Evolutionary conservation across 1,140 invertebrate species (phyloP).

Genomic region (Heliconius eleuchia): DNA sequence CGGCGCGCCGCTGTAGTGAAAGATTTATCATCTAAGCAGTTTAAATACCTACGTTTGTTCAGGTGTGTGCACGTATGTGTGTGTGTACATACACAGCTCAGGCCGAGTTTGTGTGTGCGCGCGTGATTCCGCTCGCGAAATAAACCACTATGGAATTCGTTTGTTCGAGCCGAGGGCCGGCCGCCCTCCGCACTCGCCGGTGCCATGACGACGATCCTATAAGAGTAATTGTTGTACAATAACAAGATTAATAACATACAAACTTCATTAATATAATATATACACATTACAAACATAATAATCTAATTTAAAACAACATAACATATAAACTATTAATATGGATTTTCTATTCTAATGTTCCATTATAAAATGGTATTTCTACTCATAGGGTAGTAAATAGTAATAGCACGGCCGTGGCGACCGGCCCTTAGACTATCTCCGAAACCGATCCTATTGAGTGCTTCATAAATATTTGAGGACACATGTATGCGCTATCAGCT

Average conservation of each 20-base stretch:
- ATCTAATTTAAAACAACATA: too few relatives aligned
- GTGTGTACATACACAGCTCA: not conserved
- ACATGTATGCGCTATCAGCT: constrained; percentile 30
- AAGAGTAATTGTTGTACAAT: too few relatives aligned
- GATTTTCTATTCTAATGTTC: too few relatives aligned
- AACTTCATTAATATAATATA: too few relatives aligned
- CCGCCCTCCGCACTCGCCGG: too few relatives aligned
- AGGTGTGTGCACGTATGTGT: not conserved
- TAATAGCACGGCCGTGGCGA: too few relatives aligned
- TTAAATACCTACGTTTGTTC: constrained; percentile 13
- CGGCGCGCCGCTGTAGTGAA: constrained; percentile 13
- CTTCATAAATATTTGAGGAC: constrained; percentile 40
- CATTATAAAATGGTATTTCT: not conserved
- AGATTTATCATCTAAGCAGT: constrained; percentile 33
- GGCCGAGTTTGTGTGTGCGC: constrained; percentile 12
- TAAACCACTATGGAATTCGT: constrained; percentile 24
- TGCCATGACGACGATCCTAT: too few relatives aligned
- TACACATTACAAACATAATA: too few relatives aligned
- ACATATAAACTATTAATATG: too few relatives aligned
- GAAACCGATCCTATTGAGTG: constrained; percentile 38
- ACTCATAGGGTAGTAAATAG: not conserved
- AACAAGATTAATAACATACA: too few relatives aligned
- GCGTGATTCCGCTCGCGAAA: constrained; percentile 29
- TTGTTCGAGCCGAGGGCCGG: constrained; percentile 1
- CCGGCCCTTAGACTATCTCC: constrained; percentile 16